Percentiles rank a stretch among this genome's conserved stretches.
Evolutionary conservation across 1,140 invertebrate species (phyloP).

Genomic region (Pectinophora gossypiella): DNA sequence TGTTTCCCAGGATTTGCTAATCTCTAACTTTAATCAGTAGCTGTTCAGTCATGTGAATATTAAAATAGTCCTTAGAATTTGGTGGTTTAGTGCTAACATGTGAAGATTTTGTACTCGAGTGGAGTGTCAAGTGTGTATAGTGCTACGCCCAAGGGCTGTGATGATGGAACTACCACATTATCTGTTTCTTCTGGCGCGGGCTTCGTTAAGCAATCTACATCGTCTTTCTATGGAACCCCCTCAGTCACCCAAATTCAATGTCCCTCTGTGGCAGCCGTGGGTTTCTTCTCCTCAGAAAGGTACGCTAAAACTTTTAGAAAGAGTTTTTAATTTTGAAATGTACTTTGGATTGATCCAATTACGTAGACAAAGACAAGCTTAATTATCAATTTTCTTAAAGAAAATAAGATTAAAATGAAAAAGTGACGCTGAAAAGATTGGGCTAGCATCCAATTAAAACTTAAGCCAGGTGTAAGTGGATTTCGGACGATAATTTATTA

Average conservation of each 20-base stretch:
- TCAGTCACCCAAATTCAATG: constrained; percentile 72
- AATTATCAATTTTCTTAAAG: no score
- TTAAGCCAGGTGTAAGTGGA: no score
- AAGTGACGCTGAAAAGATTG: no score
- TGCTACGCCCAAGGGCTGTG: constrained; percentile 30
- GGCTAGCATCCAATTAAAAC: no score
- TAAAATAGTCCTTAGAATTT: constrained; percentile 7
- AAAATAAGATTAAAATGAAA: no score
- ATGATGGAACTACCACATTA: constrained; percentile 71
- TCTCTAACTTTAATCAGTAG: neutral
- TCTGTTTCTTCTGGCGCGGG: constrained; percentile 58
- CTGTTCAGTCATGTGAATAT: constrained; percentile 10
- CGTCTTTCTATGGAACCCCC: constrained; percentile 65
- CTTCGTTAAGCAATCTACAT: constrained; percentile 40
- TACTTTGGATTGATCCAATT: no score
- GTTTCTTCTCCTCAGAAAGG: constrained; percentile 57
- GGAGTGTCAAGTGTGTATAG: constrained; percentile 16
- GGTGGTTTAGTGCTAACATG: constrained; percentile 17
- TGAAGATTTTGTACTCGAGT: neutral
- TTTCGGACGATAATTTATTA: no score
- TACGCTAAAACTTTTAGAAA: no score
- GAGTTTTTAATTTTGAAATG: no score
- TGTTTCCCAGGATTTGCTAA: neutral
- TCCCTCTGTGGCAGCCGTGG: constrained; percentile 73
- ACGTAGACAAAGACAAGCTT: no score